These are phyloP conservation scores for Steatocranus sp. DNA, from an alignment of 2,797 vertebrate species.

Conservation along the genomic window DNA sequence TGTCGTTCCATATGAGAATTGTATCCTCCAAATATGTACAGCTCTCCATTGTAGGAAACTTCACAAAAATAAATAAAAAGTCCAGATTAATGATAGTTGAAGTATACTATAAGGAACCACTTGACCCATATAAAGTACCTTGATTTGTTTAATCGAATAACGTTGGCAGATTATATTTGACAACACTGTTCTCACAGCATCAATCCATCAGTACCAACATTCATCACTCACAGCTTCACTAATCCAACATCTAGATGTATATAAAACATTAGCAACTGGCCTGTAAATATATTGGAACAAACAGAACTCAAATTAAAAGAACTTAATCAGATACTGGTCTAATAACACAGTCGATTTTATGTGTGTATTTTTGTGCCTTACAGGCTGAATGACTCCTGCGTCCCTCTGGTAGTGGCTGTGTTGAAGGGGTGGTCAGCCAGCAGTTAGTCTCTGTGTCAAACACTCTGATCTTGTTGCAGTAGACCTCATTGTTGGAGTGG, in stretches of 20 bases:
- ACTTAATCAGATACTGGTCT: not conserved
- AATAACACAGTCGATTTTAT: not conserved
- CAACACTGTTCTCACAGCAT: not conserved
- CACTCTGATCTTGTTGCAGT: slow-evolving; percentile 96
- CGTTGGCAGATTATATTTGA: not conserved
- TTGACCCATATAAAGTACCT: not conserved
- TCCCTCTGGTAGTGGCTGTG: slow-evolving; percentile 86
- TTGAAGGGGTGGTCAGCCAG: slow-evolving; percentile 87
- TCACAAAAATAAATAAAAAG: not conserved
- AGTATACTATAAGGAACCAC: not conserved
- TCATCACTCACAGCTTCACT: not conserved
- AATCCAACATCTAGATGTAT: not conserved
- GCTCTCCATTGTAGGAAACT: slow-evolving; percentile 93
- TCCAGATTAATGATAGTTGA: not conserved
- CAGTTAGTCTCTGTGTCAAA: slow-evolving; percentile 92
- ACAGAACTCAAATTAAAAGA: not conserved
- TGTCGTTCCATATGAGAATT: slow-evolving; percentile 95
- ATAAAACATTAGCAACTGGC: not conserved
- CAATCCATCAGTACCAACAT: not conserved
- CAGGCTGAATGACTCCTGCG: slow-evolving; percentile 96
- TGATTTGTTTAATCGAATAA: not conserved
- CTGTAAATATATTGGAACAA: not conserved
- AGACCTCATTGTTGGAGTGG: slow-evolving; percentile 99
- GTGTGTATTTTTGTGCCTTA: slow-evolving; percentile 66
- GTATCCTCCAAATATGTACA: slow-evolving; percentile 98